These are phyloP conservation scores for Callocephalon fimbriatum DNA, from an alignment of 2,113 vertebrate genomes.

Conservation along the genomic window DNA sequence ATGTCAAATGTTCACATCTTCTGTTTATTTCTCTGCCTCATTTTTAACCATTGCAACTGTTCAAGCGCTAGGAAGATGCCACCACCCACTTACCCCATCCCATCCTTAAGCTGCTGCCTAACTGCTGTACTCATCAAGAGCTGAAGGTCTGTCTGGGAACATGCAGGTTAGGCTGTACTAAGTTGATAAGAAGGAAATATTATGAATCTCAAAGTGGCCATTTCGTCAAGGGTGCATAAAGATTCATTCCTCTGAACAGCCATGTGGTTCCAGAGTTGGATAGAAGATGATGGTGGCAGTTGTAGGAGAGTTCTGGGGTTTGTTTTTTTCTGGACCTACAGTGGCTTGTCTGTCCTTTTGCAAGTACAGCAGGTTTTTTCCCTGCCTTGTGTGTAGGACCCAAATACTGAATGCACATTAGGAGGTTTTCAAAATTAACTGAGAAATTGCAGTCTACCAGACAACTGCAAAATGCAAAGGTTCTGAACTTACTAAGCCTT, in stretches of 20 bases:
- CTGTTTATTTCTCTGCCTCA: not conserved
- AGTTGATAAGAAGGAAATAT: not conserved
- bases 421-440: not conserved
- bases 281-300: not conserved
- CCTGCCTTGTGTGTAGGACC: not conserved
- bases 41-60: not conserved
- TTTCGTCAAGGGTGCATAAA: not conserved
- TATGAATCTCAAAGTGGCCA: not conserved
- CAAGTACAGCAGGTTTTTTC: not conserved
- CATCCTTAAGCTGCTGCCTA: not conserved
- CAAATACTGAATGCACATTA: not conserved
- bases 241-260: not conserved
- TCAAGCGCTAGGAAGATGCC: not conserved
- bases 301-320: not conserved
- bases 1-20: rapidly evolving
- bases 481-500: not conserved
- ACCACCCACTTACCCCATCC: too few species aligned
- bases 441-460: not conserved
- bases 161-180: too few species aligned
- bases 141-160: not conserved
- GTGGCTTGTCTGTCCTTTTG: not conserved
- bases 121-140: not conserved
- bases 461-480: not conserved
- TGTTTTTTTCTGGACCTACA: not conserved
- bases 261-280: not conserved